A percentile compares a stretch with the other conserved stretches of the same genome.
Evolutionary conservation across 1,140 invertebrate genomes (phyloP).

Genomic region (Drosophila virilis): DNA sequence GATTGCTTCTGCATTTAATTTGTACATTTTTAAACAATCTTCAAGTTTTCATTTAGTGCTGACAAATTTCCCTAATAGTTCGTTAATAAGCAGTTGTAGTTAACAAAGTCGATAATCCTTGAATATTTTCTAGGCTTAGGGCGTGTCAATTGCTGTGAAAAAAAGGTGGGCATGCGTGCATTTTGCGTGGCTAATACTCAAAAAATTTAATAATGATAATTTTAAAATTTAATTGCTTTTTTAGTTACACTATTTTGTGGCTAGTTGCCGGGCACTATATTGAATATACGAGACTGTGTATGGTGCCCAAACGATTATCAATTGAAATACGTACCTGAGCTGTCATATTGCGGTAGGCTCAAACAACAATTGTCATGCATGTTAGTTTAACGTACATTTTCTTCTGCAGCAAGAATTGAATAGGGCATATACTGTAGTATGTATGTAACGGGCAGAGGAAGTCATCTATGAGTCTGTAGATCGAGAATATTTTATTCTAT

Average conservation of each 20-base stretch:
- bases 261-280: not conserved
- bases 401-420: too few relatives aligned
- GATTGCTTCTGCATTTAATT: too few relatives aligned
- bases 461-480: too few relatives aligned
- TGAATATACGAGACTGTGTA: not conserved
- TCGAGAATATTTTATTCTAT: too few relatives aligned
- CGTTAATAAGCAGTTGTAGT: slow-evolving; percentile 20
- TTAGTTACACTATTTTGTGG: not conserved
- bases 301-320: not conserved
- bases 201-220: not conserved
- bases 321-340: slow-evolving; percentile 14
- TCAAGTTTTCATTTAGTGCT: too few relatives aligned
- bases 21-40: too few relatives aligned
- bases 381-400: slow-evolving; percentile 7
- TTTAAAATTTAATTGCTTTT: not conserved
- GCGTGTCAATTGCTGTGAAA: slow-evolving; percentile 5
- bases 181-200: not conserved
- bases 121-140: slow-evolving; percentile 4
- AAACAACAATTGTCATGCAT: slow-evolving; percentile 13
- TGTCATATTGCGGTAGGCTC: slow-evolving; percentile 14
- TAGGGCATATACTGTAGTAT: too few relatives aligned
- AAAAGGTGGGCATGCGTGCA: not conserved
- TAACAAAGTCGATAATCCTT: slow-evolving; percentile 23
- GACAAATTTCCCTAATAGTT: not conserved
- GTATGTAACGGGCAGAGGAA: too few relatives aligned